Base-by-base conservation (phyloP, 2,888 invertebrate genomes). In the Heliconius cydno region DNA sequence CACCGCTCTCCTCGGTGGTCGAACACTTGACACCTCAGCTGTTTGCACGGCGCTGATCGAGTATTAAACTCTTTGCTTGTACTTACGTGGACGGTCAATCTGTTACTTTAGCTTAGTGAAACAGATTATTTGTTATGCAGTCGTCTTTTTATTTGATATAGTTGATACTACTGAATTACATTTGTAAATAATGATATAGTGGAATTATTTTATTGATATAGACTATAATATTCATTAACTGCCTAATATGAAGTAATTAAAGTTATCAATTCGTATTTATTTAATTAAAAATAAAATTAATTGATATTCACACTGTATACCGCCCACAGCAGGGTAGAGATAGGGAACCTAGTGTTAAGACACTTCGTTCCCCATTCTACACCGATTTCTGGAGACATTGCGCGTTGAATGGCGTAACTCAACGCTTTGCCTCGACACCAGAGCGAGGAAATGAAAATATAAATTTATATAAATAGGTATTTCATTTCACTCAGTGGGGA, bases 11-110 rank as follows among this genome's bases (percentile, higher is more conserved):
- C 81, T 78, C 85, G 86, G 87, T 85, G 87, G 86, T 86, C 86
- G 71, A 52, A 63, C 79, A 80, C 81, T 85, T 84, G 85, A 83
- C 86, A 86, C 86, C 84, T 86, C 83, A 84, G 83, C 84, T 86
- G 84, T 86, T 85, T 85, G 81, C 83, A 74, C 77, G 79, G 74
- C 79, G 72, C 78, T 83, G 82, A 83, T 84, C 79, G 84, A 80
- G 82, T 80, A 84, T 85, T 84, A 83, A 82, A 82, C 83, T 80
- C 76, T 82, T 60, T 75, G 75, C 65, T 63, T 78, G 63, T 52
- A 79, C 79, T 68, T 83, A 83, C 71, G 84, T 77, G 83, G 83
- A 72, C 81, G 82, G 83, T 81, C 46, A 82, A 82, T 80, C 81
- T 82, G 74, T 79, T 76, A 73, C 57, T 34, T 82, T 80, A 79